Evolutionary conservation across 2,113 vertebrate genomes (phyloP).

Genomic region (Lontra canadensis): DNA sequence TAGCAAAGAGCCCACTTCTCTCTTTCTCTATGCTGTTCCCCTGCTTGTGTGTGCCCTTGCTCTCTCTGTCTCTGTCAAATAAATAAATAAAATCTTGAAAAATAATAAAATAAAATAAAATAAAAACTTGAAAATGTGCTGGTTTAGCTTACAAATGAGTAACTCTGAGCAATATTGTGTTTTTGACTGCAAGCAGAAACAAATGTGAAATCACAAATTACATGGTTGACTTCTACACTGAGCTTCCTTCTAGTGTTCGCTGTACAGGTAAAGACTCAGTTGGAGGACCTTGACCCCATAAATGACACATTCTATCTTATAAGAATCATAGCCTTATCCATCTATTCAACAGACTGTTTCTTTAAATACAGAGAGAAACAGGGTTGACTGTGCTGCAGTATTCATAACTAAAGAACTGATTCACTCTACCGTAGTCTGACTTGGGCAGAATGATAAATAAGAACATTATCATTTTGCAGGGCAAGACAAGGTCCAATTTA

Average conservation of each 20-base stretch:
- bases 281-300: neutral
- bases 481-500: conserved; percentile 57
- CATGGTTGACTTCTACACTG: neutral
- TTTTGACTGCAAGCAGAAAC: conserved; percentile 22
- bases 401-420: conserved; percentile 39
- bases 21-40: too few species aligned
- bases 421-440: conserved; percentile 17
- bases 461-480: conserved; percentile 55
- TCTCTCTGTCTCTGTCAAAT: too few species aligned
- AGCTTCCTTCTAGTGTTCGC: neutral
- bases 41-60: too few species aligned
- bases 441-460: conserved; percentile 30
- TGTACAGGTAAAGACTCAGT: neutral
- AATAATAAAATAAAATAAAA: conserved; percentile 17
- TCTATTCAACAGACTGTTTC: neutral
- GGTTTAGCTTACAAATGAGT: neutral
- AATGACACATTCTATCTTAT: conserved; percentile 20
- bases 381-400: neutral
- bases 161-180: neutral
- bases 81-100: too few species aligned
- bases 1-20: too few species aligned
- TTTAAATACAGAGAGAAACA: conserved; percentile 52
- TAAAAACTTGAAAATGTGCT: conserved; percentile 48
- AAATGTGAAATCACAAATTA: conserved; percentile 43
- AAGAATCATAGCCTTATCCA: neutral